These are phyloP conservation scores for Coturnix japonica DNA, from an alignment of 2,113 vertebrate species.

Conservation along the genomic window DNA sequence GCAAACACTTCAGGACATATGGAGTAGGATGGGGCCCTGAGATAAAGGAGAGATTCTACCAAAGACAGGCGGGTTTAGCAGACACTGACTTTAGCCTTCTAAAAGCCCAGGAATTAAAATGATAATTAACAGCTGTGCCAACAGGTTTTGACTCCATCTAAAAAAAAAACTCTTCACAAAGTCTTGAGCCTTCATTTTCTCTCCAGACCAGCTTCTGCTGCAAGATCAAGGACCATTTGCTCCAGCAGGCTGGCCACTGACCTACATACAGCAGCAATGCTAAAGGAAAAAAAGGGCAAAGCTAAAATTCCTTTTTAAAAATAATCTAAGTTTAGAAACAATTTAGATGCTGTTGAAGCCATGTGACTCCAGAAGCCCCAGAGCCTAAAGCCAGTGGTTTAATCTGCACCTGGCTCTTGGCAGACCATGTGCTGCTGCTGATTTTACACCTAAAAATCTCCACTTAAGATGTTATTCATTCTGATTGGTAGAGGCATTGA, in stretches of 20 bases:
- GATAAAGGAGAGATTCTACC: neutral
- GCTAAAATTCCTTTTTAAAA: neutral
- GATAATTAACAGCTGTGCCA: conserved; percentile 1
- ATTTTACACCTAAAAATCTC: neutral
- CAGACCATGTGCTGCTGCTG: neutral
- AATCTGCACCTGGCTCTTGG: conserved; percentile 5
- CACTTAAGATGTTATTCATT: neutral
- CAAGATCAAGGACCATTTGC: neutral
- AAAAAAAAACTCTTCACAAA: neutral
- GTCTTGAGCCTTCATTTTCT: neutral
- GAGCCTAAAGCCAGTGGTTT: neutral
- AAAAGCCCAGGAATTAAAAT: neutral
- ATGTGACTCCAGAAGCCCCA: neutral
- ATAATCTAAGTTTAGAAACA: conserved; percentile 43
- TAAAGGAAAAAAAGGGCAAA: neutral
- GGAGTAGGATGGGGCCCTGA: neutral
- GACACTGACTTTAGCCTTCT: neutral
- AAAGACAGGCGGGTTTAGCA: neutral
- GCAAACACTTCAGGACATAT: neutral
- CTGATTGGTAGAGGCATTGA: neutral
- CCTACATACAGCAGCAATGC: conserved; percentile 6
- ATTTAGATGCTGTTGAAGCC: neutral
- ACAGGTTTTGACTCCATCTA: neutral
- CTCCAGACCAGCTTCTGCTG: neutral
- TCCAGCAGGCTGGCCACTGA: conserved; percentile 4